These are phyloP conservation scores for Sipunculus nudus DNA, from an alignment of 2,888 invertebrate species.

Conservation along the genomic window DNA sequence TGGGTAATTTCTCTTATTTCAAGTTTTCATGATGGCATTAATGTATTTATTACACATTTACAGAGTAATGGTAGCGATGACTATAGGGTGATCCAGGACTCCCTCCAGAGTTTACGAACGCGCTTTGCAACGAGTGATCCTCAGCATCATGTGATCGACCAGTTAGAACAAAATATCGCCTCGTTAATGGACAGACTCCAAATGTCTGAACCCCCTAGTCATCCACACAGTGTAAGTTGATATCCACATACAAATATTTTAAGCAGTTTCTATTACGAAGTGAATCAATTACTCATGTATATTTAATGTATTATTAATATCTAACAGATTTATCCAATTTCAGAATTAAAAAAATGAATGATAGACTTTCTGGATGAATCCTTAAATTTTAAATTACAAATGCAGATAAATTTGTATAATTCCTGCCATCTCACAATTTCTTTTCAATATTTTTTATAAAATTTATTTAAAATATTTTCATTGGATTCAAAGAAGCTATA, in stretches of 20 bases:
- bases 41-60: slow-evolving; percentile 17
- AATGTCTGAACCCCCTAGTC: slow-evolving; percentile 15
- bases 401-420: no score
- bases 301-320: neutral
- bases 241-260: neutral
- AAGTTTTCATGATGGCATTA: no score
- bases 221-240: neutral
- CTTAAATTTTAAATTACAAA: no score
- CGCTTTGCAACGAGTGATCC: slow-evolving; percentile 63
- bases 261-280: neutral
- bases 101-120: slow-evolving; percentile 61
- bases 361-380: no score
- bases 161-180: slow-evolving; percentile 65
- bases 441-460: no score
- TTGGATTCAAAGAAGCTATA: no score
- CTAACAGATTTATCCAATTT: no score
- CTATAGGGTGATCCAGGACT: slow-evolving; percentile 59
- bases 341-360: no score
- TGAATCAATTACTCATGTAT: neutral
- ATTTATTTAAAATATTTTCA: no score
- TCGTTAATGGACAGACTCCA: slow-evolving; percentile 64
- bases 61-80: slow-evolving; percentile 31
- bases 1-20: no score
- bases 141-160: slow-evolving; percentile 65
- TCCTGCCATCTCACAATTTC: no score